A percentile compares a stretch with the other conserved stretches of the same genome.
These are phyloP conservation scores for Erannis defoliaria DNA, from an alignment of 2,888 invertebrate species.

Conservation along the genomic window DNA sequence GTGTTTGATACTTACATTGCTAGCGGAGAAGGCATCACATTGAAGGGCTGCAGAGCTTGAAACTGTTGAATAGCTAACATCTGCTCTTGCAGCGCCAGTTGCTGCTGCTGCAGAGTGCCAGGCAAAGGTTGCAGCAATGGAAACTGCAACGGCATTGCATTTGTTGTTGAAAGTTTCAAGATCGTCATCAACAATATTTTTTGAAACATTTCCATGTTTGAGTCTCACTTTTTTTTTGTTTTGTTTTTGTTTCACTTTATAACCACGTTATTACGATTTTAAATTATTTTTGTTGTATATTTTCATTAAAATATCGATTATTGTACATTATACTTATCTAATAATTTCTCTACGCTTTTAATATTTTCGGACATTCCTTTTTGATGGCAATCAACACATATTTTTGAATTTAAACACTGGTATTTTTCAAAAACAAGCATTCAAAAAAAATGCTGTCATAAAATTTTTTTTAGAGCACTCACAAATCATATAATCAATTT, in stretches of 20 bases:
- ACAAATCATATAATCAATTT: neutral
- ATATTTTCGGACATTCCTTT: too few species aligned
- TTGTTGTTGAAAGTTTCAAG: conserved; percentile 48
- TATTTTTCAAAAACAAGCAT: neutral
- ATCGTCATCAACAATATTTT: conserved; percentile 53
- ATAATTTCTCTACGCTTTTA: too few species aligned
- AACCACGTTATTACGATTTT: too few species aligned
- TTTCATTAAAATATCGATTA: too few species aligned
- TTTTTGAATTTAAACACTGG: neutral
- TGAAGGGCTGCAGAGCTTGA: conserved; percentile 54
- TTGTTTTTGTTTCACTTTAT: too few species aligned
- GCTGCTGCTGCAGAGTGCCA: conserved; percentile 41
- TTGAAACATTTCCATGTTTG: neutral
- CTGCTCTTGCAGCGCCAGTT: conserved; percentile 49
- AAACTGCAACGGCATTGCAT: conserved; percentile 60
- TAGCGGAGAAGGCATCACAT: conserved; percentile 50
- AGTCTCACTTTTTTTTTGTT: neutral
- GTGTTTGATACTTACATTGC: conserved; percentile 54
- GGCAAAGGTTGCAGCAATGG: conserved; percentile 49
- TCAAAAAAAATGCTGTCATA: neutral
- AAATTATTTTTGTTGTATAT: too few species aligned
- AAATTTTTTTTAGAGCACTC: neutral
- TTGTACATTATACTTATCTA: too few species aligned
- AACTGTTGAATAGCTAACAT: conserved; percentile 50
- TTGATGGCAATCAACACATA: neutral